Evolutionary conservation across 92 coral and sea anemone genomes (phyloP), one percentile per base, ranked within the genome.

Genomic region (Isaurus tuberculatus): DNA sequence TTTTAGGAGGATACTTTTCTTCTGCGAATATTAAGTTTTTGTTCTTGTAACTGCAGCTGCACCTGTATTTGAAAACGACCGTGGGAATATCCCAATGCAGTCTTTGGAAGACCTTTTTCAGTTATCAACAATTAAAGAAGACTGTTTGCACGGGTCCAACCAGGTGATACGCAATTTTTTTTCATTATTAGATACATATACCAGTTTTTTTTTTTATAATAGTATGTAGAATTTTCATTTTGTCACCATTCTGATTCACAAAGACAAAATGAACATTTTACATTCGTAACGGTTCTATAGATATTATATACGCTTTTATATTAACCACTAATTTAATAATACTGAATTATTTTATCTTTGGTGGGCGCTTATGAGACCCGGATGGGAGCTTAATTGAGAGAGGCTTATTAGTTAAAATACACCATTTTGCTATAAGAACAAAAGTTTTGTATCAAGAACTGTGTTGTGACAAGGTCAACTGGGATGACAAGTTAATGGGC

Each of bases 381-480:
- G 58, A 49, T 49, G 58, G 20, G 58, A 49, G 58, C 58, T 49
- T 49, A 49, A 14, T 49, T 14, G 22, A 49, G n/a, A 49, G 58
- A 49, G 58, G 58, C 58, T 49, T 14, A 49, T 49, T 49, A 49
- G 58, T 17, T 19, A 49, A 49, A 49, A 49, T 17, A 48, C 73
- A 43, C 89, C 87, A 8, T 89, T 89, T 80, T 80, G n/a, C 86
- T 58, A 90, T 74, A 6, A 79, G 65, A 33, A 72, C 73, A 30
- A 85, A 80, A 65, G 63, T 86, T 34, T 70, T 90, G 78, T 83
- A 86, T 75, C 92, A 77, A 72, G 81, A 36, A 42, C 61, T 90
- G 60, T 83, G 83, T 49, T 20, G 33, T 8, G 63, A 65, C 36
- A 44, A 74, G 19, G n/a, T 64, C 32, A 81, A 81, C 55, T 87